Evolutionary conservation across 1,140 invertebrate species (phyloP).

Genomic region (Homalodisca vitripennis): DNA sequence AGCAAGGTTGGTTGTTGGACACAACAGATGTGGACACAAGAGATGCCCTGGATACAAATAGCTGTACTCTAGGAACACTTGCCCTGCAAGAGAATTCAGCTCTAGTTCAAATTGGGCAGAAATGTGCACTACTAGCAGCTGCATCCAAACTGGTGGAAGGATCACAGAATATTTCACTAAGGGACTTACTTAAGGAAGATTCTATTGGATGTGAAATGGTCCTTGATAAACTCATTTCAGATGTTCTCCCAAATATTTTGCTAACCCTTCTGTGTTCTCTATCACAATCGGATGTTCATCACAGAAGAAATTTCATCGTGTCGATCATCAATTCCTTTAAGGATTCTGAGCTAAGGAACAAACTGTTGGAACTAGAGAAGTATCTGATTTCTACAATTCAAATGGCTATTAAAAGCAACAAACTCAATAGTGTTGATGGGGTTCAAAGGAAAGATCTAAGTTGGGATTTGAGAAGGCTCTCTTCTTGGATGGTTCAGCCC

Average conservation of each 20-base stretch:
- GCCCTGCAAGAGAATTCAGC: conserved; percentile 45
- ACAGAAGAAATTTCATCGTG: not conserved
- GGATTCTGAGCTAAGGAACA: not conserved
- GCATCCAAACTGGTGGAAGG: not conserved
- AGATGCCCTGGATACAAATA: conserved; percentile 26
- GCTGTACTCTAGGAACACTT: conserved; percentile 41
- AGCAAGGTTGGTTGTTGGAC: conserved; percentile 14
- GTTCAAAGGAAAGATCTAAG: conserved; percentile 11
- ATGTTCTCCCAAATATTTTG: conserved; percentile 22
- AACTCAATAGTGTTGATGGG: not conserved
- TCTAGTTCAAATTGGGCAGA: conserved; percentile 46
- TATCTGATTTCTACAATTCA: not conserved
- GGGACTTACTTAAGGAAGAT: conserved; percentile 1
- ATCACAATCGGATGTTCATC: not conserved
- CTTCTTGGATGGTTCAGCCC: not conserved
- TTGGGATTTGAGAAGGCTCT: conserved; percentile 34
- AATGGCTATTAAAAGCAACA: not conserved
- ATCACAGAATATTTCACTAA: not conserved
- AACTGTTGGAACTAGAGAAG: not conserved
- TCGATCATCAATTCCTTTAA: not conserved
- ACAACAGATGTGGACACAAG: not conserved
- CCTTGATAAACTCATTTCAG: conserved; percentile 7
- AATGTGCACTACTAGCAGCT: conserved; percentile 40
- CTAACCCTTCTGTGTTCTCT: not conserved
- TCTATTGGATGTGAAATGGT: not conserved